These are phyloP conservation scores for Caenorhabditis tropicalis DNA, from an alignment of 1,140 invertebrate genomes.

Conservation along the genomic window DNA sequence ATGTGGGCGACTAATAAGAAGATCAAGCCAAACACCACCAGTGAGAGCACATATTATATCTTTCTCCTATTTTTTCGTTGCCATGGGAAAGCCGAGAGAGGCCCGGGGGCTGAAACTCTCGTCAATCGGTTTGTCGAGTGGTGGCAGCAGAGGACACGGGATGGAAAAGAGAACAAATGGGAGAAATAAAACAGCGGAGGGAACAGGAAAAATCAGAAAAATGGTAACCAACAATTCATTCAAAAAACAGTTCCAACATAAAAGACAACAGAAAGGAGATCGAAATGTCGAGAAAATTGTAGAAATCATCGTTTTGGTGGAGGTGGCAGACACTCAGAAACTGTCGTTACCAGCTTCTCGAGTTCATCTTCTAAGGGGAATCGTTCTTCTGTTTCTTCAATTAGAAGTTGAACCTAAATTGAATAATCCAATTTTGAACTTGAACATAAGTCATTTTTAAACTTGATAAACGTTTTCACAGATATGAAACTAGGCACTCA, in stretches of 20 bases:
- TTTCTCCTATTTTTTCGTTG: neutral
- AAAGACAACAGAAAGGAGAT: neutral
- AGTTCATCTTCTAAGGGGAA: constrained; percentile 44
- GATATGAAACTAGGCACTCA: too few species aligned
- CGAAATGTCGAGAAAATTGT: neutral
- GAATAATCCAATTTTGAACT: too few species aligned
- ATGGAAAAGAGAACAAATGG: neutral
- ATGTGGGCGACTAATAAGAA: constrained; percentile 11
- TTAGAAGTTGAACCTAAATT: constrained; percentile 18
- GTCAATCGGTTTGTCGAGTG: neutral
- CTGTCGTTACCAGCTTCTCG: constrained; percentile 4
- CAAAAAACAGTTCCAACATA: constrained; percentile 4
- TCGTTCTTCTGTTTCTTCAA: constrained; percentile 52
- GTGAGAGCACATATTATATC: constrained; percentile 12
- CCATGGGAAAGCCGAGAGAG: neutral
- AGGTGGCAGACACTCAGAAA: constrained; percentile 33
- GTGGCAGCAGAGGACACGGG: neutral
- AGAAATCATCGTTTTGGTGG: constrained; percentile 29
- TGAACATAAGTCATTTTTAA: too few species aligned
- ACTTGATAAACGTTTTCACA: too few species aligned
- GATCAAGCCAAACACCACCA: neutral
- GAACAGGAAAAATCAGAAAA: constrained; percentile 9
- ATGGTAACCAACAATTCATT: constrained; percentile 11
- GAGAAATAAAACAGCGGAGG: constrained; percentile 13
- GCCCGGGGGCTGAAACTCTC: neutral